phyloP scores from a whole-genome alignment of 2,888 invertebrate species.

The Papilio demoleus region DNA sequence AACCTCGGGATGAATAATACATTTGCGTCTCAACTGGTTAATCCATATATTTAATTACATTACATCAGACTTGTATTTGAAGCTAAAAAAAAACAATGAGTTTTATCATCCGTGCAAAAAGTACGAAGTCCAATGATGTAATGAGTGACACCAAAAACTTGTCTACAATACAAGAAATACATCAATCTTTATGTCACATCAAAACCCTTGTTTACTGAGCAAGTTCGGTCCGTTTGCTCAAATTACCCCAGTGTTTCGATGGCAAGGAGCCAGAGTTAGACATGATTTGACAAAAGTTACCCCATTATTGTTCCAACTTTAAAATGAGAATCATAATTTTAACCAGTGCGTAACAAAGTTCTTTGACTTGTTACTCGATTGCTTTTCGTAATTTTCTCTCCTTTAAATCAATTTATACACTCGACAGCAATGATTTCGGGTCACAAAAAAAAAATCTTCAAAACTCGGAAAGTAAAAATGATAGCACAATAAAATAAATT shows the following conservation, averaged over 20 bases:
- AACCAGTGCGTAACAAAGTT: constrained; percentile 19
- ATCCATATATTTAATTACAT: too few relatives aligned
- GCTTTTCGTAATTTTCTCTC: not conserved
- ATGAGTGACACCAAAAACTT: not conserved
- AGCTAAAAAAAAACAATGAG: too few relatives aligned
- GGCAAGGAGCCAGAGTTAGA: constrained; percentile 36
- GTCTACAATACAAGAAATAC: not conserved
- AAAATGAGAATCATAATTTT: constrained; percentile 33
- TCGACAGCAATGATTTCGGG: too few relatives aligned
- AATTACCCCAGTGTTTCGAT: constrained; percentile 26
- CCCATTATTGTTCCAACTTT: constrained; percentile 34
- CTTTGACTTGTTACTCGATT: constrained; percentile 8
- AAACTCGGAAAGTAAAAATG: too few relatives aligned
- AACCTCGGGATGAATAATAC: too few relatives aligned
- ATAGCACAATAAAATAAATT: too few relatives aligned
- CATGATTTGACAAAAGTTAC: constrained; percentile 36
- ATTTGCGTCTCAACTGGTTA: too few relatives aligned
- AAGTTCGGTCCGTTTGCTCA: constrained; percentile 28
- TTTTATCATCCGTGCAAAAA: too few relatives aligned
- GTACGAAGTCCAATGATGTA: not conserved
- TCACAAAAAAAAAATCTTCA: too few relatives aligned
- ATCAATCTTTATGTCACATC: constrained; percentile 12
- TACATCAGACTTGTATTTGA: too few relatives aligned
- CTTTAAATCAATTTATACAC: too few relatives aligned
- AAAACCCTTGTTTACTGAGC: constrained; percentile 24